Base-by-base conservation (phyloP, 2,888 invertebrate genomes). In the Crioceris asparagi region DNA sequence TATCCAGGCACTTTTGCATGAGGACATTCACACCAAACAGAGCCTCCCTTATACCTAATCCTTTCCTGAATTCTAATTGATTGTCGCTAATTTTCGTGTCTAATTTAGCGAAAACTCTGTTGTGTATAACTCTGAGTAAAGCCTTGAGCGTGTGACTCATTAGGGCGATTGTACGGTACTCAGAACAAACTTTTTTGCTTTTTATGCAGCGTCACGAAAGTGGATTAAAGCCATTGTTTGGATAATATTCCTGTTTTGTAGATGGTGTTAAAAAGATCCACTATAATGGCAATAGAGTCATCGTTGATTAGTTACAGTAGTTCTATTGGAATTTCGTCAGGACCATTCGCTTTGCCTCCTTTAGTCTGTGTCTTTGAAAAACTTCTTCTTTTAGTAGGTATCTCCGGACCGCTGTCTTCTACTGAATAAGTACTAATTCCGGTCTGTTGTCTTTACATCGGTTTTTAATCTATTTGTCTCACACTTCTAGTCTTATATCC, bases 141-240 rank as follows among this genome's bases (percentile, higher is more conserved):
- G 4, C 25, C 17, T 34, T 34, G 2, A 34, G 3, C 12, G 11
- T 23, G 16, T 34, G 34, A 14, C 10, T 25, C 34, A 25, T 23
- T 6, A 34, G 34, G 12, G 21, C 16, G 12, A 34, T 16, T 10
- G 17, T 32, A 10, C 32, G 12, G 32, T 32, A 32, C 8, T 32
- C 32, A n/a, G 15, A 8, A 18, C 32, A 32, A 16, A 17, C 11
- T 32, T 4, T 32, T 16, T 2, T 7, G 2, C 17, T 32, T 32
- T 17, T 32, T 16, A 6, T 15, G 32, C 8, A 32, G 2, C 7
- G 7, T 16, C 11, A 32, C 3, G 11, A 32, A 32, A 32, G 4
- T 2, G 17, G 32, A 32, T 16, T n/a, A 11, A 7, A 23, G 25
- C 4, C 25, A 25, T 12, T 25, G 11, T 11, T 25, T 2, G n/a